These are phyloP conservation scores for Paramormyrops kingsleyae DNA, from an alignment of 2,113 vertebrate genomes.

Conservation along the genomic window DNA sequence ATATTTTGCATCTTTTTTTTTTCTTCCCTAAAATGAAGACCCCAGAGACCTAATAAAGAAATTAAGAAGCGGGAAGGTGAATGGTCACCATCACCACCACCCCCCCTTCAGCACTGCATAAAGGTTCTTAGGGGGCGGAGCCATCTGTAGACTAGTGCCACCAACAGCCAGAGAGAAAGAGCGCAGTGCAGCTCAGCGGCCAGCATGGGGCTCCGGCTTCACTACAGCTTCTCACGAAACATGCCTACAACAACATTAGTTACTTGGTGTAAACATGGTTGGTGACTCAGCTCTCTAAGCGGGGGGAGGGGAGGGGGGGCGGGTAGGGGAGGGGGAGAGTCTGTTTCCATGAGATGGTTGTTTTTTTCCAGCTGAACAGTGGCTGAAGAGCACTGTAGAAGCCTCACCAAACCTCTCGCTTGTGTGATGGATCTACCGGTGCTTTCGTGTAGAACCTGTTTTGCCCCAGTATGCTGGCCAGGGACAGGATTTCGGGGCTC, in stretches of 20 bases:
- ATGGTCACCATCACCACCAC: not conserved
- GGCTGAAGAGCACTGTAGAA: not conserved
- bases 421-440: not conserved
- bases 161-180: not conserved
- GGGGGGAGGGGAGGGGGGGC: not conserved
- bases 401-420: not conserved
- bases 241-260: not conserved
- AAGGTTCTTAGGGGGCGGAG: not conserved
- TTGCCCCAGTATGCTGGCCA: too few relatives aligned
- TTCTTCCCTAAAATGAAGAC: not conserved
- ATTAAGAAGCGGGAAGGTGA: not conserved
- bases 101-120: not conserved
- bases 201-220: not conserved
- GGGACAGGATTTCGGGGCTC: not conserved
- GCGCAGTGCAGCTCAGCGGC: not conserved
- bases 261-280: conserved; percentile 7
- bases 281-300: not conserved
- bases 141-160: not conserved
- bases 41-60: not conserved
- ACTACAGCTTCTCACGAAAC: not conserved
- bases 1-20: conserved; percentile 11
- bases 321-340: not conserved
- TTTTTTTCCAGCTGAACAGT: not conserved
- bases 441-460: not conserved
- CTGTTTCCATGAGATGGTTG: not conserved